Conservation (phyloP, 2,888 invertebrate species). For the Drosophila peninsularis region DNA sequence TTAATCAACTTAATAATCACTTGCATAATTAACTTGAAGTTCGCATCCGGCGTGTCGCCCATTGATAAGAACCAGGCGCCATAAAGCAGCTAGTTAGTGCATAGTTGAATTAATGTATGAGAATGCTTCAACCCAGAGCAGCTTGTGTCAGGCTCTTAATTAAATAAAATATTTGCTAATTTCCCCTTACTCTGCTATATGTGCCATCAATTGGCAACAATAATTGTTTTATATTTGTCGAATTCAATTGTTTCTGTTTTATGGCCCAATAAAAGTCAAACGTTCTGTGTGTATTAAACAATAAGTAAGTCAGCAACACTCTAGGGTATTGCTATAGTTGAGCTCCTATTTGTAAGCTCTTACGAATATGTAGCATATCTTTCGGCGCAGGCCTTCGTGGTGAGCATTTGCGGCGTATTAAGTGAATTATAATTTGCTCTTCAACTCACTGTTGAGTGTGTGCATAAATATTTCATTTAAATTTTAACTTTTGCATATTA, state of each 20-base stretch:
- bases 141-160: background rate
- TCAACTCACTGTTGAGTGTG: conserved; percentile 3
- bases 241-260: background rate
- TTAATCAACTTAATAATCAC: conserved; percentile 36
- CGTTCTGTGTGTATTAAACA: background rate
- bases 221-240: background rate
- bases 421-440: conserved; percentile 47
- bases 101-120: background rate
- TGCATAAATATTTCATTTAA: conserved; percentile 46
- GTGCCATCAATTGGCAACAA: background rate
- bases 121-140: background rate
- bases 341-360: background rate
- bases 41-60: conserved; percentile 24
- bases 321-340: conserved; percentile 3
- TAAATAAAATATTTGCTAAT: conserved; percentile 1
- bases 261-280: background rate
- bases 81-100: conserved; percentile 16
- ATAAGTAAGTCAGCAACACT: too few relatives aligned
- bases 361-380: conserved; percentile 32
- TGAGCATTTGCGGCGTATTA: conserved; percentile 23
- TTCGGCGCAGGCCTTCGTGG: conserved; percentile 12
- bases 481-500: conserved; percentile 30
- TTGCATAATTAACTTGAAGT: conserved; percentile 33
- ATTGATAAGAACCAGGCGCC: conserved; percentile 34
- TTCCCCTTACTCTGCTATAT: background rate